phyloP scores from a whole-genome alignment of 2,888 invertebrate genomes.

The Melanophora roralis region DNA sequence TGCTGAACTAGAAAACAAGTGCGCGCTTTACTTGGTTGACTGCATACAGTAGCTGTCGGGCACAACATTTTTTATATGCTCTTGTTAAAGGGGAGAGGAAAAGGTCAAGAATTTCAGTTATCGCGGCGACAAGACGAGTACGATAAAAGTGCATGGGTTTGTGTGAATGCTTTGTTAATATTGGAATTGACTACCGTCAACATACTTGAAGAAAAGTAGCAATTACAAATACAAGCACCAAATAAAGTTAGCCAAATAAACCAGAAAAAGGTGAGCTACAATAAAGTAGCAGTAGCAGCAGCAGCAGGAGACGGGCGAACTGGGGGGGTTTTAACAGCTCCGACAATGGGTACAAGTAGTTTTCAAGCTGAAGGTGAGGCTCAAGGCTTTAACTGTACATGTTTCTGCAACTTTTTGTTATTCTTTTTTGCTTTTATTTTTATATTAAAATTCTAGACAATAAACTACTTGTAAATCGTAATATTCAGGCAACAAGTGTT shows the following conservation, averaged over 20 bases:
- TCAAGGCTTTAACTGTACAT: conserved; percentile 40
- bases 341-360: conserved; percentile 67
- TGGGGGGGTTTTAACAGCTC: conserved; percentile 37
- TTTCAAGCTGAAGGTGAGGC: conserved; percentile 73
- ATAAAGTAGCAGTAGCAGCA: background rate
- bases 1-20: conserved; percentile 62
- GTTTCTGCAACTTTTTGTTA: conserved; percentile 24
- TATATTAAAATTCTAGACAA: conserved; percentile 49
- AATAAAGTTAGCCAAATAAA: conserved; percentile 25
- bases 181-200: conserved; percentile 19
- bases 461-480: conserved; percentile 62
- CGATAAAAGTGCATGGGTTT: background rate
- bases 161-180: conserved; percentile 6
- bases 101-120: conserved; percentile 60
- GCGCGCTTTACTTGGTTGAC: conserved; percentile 54
- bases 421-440: conserved; percentile 22
- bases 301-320: conserved; percentile 2
- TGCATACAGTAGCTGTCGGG: conserved; percentile 6
- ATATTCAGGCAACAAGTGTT: conserved; percentile 27
- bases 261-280: conserved; percentile 34
- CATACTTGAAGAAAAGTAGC: conserved; percentile 38
- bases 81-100: conserved; percentile 38
- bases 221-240: conserved; percentile 26
- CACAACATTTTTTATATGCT: too few relatives aligned
- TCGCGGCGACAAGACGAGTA: background rate